A percentile compares a stretch with the other conserved stretches of the same genome.
These are phyloP conservation scores for Trididemnum miniatum DNA, from an alignment of 23 tunicate genomes.

Conservation along the genomic window DNA sequence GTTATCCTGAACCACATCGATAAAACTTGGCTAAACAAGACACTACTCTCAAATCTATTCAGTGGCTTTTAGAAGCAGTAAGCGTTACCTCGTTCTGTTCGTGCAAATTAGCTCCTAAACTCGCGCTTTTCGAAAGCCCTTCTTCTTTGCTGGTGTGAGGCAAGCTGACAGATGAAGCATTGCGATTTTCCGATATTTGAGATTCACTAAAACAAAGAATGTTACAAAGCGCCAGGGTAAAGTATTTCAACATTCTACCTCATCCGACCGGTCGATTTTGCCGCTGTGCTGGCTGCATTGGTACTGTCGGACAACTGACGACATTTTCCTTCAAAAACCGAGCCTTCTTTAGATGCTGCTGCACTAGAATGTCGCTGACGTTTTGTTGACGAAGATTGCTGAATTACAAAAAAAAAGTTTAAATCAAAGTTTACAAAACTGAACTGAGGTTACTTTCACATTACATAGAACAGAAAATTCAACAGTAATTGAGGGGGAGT, in stretches of 20 bases:
- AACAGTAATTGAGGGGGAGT: too few relatives aligned
- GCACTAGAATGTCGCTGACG: neutral
- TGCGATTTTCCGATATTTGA: neutral
- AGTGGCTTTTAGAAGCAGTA: too few relatives aligned
- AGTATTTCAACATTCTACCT: too few relatives aligned
- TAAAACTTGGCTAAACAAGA: too few relatives aligned
- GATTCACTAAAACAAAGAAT: neutral
- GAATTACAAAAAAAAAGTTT: neutral
- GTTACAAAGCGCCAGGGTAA: too few relatives aligned
- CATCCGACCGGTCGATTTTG: too few relatives aligned
- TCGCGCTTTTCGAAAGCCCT: conserved; percentile 10
- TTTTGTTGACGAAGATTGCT: neutral
- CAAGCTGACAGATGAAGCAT: neutral
- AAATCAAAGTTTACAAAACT: too few relatives aligned
- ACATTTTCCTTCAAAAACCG: neutral
- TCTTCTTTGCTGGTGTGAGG: neutral
- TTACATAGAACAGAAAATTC: too few relatives aligned
- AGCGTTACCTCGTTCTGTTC: neutral
- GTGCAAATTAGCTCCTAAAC: conserved; percentile 35
- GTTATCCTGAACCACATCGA: neutral
- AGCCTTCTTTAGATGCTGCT: neutral
- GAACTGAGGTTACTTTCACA: too few relatives aligned
- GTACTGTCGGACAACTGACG: neutral
- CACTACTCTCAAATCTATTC: too few relatives aligned
- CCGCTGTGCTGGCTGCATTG: too few relatives aligned